These are phyloP conservation scores for Promerops cafer DNA, from an alignment of 2,113 vertebrate species.

Conservation along the genomic window DNA sequence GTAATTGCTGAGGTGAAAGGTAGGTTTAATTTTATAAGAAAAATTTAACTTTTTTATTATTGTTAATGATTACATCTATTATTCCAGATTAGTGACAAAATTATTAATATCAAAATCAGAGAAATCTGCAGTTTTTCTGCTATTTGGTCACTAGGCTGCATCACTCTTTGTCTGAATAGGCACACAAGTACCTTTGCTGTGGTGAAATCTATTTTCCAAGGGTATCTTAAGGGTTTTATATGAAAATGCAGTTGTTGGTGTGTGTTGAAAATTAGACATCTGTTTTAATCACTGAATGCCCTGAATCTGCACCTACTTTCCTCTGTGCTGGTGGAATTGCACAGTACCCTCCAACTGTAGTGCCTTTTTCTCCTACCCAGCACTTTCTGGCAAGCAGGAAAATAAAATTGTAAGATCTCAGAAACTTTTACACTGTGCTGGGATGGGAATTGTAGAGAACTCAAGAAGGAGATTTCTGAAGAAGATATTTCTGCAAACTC, in stretches of 20 bases:
- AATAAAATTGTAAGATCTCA: not conserved
- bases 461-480: not conserved
- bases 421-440: too few species aligned
- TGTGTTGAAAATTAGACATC: not conserved
- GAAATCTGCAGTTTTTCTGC: not conserved
- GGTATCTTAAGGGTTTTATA: not conserved
- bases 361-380: not conserved
- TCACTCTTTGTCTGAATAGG: not conserved
- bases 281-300: not conserved
- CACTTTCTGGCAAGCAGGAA: not conserved
- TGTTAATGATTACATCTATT: not conserved
- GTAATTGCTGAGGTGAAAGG: not conserved
- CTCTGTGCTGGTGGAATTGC: not conserved
- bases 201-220: not conserved
- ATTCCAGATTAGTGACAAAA: not conserved
- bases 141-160: not conserved
- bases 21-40: not conserved
- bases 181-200: not conserved
- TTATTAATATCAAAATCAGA: not conserved
- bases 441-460: not conserved
- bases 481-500: not conserved
- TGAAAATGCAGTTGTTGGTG: not conserved
- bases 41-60: not conserved
- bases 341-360: not conserved
- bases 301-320: not conserved